These are phyloP conservation scores for Dynastes hyllus DNA, from an alignment of 2,888 invertebrate genomes.

Conservation along the genomic window DNA sequence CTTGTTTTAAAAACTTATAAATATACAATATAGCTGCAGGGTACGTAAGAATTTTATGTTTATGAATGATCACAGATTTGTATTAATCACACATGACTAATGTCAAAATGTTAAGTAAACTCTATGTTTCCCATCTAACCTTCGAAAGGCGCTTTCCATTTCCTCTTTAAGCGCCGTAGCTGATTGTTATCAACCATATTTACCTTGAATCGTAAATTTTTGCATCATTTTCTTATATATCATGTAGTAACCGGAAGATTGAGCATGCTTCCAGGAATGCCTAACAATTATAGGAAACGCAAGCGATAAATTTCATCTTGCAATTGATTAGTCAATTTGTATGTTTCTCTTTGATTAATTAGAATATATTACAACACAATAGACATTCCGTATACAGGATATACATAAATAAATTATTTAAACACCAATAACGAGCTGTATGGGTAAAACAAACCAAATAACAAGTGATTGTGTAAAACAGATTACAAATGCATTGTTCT, in stretches of 20 bases:
- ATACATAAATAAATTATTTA: too few relatives aligned
- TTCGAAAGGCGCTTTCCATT: conserved; percentile 35
- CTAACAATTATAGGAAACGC: not conserved
- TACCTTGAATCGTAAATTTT: conserved; percentile 38
- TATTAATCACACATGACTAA: conserved; percentile 25
- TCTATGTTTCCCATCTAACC: conserved; percentile 12
- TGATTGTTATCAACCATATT: conserved; percentile 20
- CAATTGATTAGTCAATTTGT: not conserved
- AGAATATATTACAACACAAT: too few relatives aligned
- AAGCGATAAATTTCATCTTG: not conserved
- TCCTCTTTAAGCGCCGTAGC: not conserved
- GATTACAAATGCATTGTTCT: too few relatives aligned
- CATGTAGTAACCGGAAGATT: conserved; percentile 32
- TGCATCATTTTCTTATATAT: conserved; percentile 22
- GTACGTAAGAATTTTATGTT: not conserved
- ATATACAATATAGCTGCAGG: too few relatives aligned
- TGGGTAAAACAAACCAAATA: too few relatives aligned
- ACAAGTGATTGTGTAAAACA: too few relatives aligned
- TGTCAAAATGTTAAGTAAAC: conserved; percentile 22
- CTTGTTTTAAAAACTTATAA: too few relatives aligned
- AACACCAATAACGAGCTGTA: too few relatives aligned
- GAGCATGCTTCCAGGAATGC: conserved; percentile 11
- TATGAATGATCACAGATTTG: not conserved
- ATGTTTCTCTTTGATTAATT: too few relatives aligned
- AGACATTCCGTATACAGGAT: conserved; percentile 7